These are phyloP conservation scores for Brachionus rubens DNA, from an alignment of 1,140 invertebrate species.

Conservation along the genomic window DNA sequence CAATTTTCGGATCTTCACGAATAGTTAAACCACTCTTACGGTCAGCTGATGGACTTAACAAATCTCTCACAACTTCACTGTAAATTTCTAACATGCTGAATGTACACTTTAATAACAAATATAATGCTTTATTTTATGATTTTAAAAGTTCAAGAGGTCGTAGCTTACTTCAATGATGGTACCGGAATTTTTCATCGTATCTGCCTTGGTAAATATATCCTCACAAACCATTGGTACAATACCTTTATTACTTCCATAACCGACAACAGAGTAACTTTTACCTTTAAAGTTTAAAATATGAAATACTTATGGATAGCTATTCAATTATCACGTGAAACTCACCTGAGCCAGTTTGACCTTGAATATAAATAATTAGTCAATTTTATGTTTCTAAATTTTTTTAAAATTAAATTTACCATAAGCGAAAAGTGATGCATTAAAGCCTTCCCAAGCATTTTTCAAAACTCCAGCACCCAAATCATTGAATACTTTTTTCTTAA, in stretches of 20 bases:
- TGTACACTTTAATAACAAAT: conserved; percentile 44
- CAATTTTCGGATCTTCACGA: conserved; percentile 66
- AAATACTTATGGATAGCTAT: no score
- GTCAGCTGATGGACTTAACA: conserved; percentile 59
- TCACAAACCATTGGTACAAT: conserved; percentile 81
- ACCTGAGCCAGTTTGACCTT: conserved; percentile 68
- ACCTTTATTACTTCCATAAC: conserved; percentile 71
- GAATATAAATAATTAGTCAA: conserved; percentile 75
- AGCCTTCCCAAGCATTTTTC: conserved; percentile 67
- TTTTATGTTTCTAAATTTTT: conserved; percentile 69
- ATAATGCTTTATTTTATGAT: no score
- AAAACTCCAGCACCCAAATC: conserved; percentile 65
- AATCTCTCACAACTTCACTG: conserved; percentile 66
- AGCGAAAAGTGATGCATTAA: conserved; percentile 67
- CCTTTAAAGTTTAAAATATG: no score
- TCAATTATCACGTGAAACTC: no score
- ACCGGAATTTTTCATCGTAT: background rate
- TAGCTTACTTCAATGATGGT: conserved; percentile 27
- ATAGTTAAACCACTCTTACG: conserved; percentile 64
- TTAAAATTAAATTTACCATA: conserved; percentile 67
- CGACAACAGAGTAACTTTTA: conserved; percentile 68
- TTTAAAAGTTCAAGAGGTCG: no score
- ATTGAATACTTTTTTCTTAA: conserved; percentile 65
- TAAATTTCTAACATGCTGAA: conserved; percentile 70
- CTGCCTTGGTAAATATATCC: conserved; percentile 70